Evolutionary conservation across 1,140 invertebrate genomes (phyloP), one percentile per base, ranked within the genome.

Genomic region (Atta texana): DNA sequence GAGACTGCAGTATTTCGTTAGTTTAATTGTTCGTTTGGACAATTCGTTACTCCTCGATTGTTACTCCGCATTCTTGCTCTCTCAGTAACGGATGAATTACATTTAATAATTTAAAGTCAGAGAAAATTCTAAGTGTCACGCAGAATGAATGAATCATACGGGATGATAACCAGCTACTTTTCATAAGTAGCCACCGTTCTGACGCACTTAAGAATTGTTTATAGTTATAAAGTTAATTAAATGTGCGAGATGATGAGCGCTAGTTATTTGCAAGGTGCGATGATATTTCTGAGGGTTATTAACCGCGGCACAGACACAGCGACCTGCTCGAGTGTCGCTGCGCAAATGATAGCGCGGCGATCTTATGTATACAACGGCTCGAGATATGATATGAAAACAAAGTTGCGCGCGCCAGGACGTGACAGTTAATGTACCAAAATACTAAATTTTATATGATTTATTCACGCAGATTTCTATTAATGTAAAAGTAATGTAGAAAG

Each of bases 141-240:
- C 31, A 1, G 1, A 12, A 21, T 63, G 16, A 63, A 63, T 16
- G 61, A 64, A 64, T 16, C 16, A 31, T 18, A 10, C 31, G 18
- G 39, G 16, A 34, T 66, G 31, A 6, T 31, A 31, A 14, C 28
- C 34, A 8, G 34, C 16, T 66, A 34, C 8, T 63, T 64, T 64
- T 24, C 34, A 39, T n/a, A 66, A 66, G 63, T 34, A 34, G 31
- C 14, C 61, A 34, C n/a, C 12, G 57, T 28, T 12, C 3, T 66
- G 16, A 34, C 31, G 34, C 31, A 8, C 18, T 66, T 66, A 66
- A 8, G 18, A 34, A 66, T n/a, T 61, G 10, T 61, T 7, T 39
- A 39, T 66, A 66, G 16, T 66, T 2, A 14, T 66, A 66, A 66
- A 64, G 18, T 34, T 64, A n/a, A 66, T 34, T 34, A 66, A 66